Evolutionary conservation across 2,113 vertebrate species (phyloP).

Genomic region (Channa argus): DNA sequence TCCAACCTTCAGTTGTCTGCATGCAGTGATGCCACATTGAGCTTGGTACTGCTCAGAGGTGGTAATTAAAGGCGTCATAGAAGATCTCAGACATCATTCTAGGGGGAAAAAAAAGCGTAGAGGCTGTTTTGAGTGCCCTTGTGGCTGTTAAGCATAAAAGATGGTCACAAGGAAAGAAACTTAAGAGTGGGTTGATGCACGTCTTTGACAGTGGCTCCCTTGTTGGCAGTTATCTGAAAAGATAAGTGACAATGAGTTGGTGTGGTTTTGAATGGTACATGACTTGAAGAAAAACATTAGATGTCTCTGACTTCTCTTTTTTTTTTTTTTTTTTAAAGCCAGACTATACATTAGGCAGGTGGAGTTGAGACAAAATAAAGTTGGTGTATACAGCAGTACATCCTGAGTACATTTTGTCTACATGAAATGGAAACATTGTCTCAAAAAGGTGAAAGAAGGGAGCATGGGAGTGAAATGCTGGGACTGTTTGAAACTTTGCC

Average conservation of each 20-base stretch:
- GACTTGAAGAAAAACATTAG: background rate
- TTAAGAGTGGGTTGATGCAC: conserved; percentile 23
- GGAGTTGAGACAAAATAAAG: background rate
- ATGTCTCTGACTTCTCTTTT: background rate
- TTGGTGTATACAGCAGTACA: background rate
- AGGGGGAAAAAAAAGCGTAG: background rate
- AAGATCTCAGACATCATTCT: conserved; percentile 37
- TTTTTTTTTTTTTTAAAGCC: background rate
- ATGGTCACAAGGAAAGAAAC: background rate
- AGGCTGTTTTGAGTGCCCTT: conserved; percentile 36
- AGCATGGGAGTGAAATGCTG: conserved; percentile 69
- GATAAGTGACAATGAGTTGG: conserved; percentile 12
- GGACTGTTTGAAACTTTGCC: conserved; percentile 75
- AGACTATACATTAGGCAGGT: background rate
- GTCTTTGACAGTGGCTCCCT: conserved; percentile 30
- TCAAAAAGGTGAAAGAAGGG: conserved; percentile 45
- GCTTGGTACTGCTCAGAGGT: conserved; percentile 28
- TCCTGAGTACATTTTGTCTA: background rate
- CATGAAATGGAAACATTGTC: background rate
- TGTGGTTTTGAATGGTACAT: conserved; percentile 1
- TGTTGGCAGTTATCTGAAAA: conserved; percentile 27
- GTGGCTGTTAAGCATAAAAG: conserved; percentile 31
- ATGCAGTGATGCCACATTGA: conserved; percentile 22
- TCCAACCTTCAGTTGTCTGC: conserved; percentile 13
- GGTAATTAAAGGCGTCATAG: conserved; percentile 55